Evolutionary conservation across 2,797 vertebrate genomes (phyloP), one percentile per base, ranked within the genome.

Genomic region (Amazonetta brasiliensis): DNA sequence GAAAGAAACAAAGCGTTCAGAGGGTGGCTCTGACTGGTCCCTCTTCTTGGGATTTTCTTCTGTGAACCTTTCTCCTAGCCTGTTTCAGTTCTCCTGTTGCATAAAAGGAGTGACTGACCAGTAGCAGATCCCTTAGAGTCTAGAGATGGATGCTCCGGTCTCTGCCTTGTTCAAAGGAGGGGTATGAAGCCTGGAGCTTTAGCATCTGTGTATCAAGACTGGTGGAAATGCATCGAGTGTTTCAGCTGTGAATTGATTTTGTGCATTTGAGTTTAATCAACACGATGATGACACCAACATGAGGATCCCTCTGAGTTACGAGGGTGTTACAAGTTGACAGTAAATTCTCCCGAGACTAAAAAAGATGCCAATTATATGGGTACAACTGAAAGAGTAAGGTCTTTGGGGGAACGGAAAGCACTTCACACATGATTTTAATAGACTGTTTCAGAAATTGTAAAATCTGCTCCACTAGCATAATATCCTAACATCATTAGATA

Each of bases 121-220:
- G 6, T 7, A 16, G 0, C 0, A 46, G 46, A 26, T 66, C 31
- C 5, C 8, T 60, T 14, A 25, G 41, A 10, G 18, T 31, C n/a
- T 73, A 35, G 71, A 64, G 21, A 8, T 3, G 39, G 12, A 12
- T 1, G 0, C 12, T 15, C 33, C 6, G 5, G 0, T 68, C 35
- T 62, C 5, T 77, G 37, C 41, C 31, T 23, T 37, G 20, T 41
- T 80, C 17, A 16, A 18, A 44, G 67, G 23, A 82, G 54, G 20
- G 31, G 16, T 77, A 62, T 78, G 69, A 69, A 89, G 22, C 23
- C 8, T n/a, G 25, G 33, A 62, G 41, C 11, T 71, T 56, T 52
- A 68, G 55, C 21, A 26, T 62, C 28, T 17, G 0, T 41, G 50
- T 58, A 1, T 58, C 41, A 31, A 60, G 39, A 19, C 2, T 4